Evolutionary conservation across 2,113 vertebrate genomes (phyloP), one percentile per base, ranked within the genome.

Genomic region (Stictonetta naevosa): DNA sequence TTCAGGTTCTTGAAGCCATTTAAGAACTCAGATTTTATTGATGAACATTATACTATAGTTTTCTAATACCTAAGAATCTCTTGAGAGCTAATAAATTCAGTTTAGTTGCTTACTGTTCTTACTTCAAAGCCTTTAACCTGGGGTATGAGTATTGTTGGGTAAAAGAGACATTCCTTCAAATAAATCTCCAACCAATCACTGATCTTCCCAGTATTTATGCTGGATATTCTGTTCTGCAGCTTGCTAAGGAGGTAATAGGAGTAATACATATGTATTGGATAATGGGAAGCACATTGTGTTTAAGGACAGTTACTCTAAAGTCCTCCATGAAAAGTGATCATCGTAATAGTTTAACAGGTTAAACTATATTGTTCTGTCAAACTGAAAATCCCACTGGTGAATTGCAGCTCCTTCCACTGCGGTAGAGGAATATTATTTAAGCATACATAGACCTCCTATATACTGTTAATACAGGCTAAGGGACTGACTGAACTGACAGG

Each of bases 401-500:
- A 72, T 33, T 89, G 10, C 40, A 87, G 16, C 8, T 86, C 26
- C 62, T 91, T 77, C 38, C 25, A 40, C 38, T 58, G 19, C 23
- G 20, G 28, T 76, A 87, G 13, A 2, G 66, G 13, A 58, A 50
- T 16, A 14, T 25, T 82, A 58, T 91, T 96, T 93, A 88, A 93
- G 29, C 20, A 68, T 34, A 68, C 6, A 15, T 1, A 78, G 59
- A 74, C 19, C 40, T 94, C 55, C 76, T 52, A 5, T 23, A 6
- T 50, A 80, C 63, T 46, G 18, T 16, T 64, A 26, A 28, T 59
- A 67, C 9, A 46, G 72, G 11, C 31, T 83, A 89, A 90, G 81
- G 38, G 58, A 38, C 50, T 63, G 63, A 89, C 73, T 64, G 94
- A 92, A 95, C 88, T 92, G 80, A 76, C 40, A 90, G 82, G 50